A percentile compares a stretch with the other conserved stretches of the same genome.
These are phyloP conservation scores for Alfaro cultratus DNA, from an alignment of 2,797 vertebrate genomes.

Conservation along the genomic window DNA sequence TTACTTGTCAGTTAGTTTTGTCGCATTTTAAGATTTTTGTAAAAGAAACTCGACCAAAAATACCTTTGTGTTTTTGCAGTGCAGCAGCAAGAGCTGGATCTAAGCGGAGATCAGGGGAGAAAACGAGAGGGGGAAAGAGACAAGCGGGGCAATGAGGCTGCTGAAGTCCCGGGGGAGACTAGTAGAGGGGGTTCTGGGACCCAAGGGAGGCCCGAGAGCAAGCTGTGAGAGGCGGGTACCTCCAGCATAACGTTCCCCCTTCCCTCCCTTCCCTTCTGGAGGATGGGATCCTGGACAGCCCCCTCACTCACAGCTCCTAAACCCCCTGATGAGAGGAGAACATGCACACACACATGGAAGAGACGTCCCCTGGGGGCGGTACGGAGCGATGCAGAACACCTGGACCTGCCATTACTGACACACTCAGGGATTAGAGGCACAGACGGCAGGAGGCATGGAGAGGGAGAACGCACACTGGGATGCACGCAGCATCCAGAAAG, in stretches of 20 bases:
- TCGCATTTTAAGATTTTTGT: no score
- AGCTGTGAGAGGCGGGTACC: slow-evolving; percentile 81
- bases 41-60: no score
- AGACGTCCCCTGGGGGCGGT: slow-evolving; percentile 67
- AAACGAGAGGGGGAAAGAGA: slow-evolving; percentile 18
- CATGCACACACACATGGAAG: slow-evolving; percentile 49
- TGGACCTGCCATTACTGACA: slow-evolving; percentile 87
- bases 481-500: slow-evolving; percentile 40
- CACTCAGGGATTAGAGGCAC: slow-evolving; percentile 80
- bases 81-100: slow-evolving; percentile 15
- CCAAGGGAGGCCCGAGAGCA: slow-evolving; percentile 72
- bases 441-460: slow-evolving; percentile 76
- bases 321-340: slow-evolving; percentile 58
- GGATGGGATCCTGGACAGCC: slow-evolving; percentile 69
- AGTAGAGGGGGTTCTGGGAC: slow-evolving; percentile 56
- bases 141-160: slow-evolving; percentile 47
- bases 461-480: slow-evolving; percentile 62
- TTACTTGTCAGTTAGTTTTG: no score
- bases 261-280: slow-evolving; percentile 68
- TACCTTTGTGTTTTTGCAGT: no score
- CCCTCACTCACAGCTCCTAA: slow-evolving; percentile 67
- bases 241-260: slow-evolving; percentile 68
- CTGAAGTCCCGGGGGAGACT: slow-evolving; percentile 44
- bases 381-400: slow-evolving; percentile 82
- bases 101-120: slow-evolving; percentile 22